Evolutionary conservation across 2,888 invertebrate genomes (phyloP), one percentile per base, ranked within the genome.

Genomic region (Cerceris rybyensis): DNA sequence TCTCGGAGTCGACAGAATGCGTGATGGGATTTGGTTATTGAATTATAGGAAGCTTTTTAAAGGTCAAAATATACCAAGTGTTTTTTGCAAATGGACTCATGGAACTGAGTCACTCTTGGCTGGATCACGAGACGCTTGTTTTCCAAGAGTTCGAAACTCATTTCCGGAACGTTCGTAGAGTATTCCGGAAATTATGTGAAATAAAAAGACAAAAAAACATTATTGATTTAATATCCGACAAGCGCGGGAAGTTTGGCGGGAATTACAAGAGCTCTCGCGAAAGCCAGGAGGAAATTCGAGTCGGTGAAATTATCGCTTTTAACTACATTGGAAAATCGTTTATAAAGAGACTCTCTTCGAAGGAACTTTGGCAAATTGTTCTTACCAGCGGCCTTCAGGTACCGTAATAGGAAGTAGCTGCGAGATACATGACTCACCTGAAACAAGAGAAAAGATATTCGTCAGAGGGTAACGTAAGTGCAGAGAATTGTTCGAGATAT

Each of bases 341-440:
- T 55, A 28, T 39, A 28, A 11, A n/a, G 14, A 46, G 39, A 9
- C n/a, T 8, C 17, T 57, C 9, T 28, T 8, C 39, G 59, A 63
- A 50, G 46, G 41, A 46, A 57, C n/a, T 50, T 46, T 67, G 43
- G n/a, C 63, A 60, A 60, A 17, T 67, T 63, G 49, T 42, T 54
- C 79, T 82, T 82, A 79, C 82, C 69, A 13, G 69, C 43, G 49
- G 52, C 17, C 75, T 55, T 60, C 61, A 52, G 57, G 50, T 64
- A 73, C 41, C 46, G 28, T 60, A 69, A 71, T 63, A 71, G 59
- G 52, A 66, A 80, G 57, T 65, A 75, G 67, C 57, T 63, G 68
- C 42, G 55, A 76, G 71, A 70, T 54, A 57, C 63, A 49, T 70
- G 67, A 89, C 90, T 90, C 82, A 90, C 90, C 89, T 90, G 85